Conservation (phyloP, 2,113 vertebrate species). For the Oceanites oceanicus region DNA sequence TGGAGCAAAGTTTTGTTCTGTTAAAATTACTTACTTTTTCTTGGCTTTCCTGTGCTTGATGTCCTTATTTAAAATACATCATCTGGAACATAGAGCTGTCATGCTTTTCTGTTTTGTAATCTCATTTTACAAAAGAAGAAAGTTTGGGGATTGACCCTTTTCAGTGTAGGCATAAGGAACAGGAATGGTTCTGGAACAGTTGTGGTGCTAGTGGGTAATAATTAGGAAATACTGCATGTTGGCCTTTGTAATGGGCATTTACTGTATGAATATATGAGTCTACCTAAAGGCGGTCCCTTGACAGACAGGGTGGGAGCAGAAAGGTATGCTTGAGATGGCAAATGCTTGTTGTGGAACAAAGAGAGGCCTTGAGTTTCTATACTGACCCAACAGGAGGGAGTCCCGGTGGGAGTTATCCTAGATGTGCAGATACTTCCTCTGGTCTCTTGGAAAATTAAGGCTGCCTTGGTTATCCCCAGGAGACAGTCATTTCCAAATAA, state of each 20-base stretch:
- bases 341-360: not conserved
- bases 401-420: not conserved
- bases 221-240: not conserved
- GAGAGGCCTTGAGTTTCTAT: not conserved
- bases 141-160: not conserved
- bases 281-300: not conserved
- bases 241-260: not conserved
- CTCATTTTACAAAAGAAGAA: not conserved
- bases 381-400: not conserved
- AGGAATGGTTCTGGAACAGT: not conserved
- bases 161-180: not conserved
- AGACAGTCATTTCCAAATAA: not conserved
- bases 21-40: not conserved
- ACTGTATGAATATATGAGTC: fast-evolving
- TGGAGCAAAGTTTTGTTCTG: not conserved
- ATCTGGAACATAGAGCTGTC: not conserved
- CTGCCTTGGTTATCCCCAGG: not conserved
- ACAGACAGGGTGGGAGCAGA: not conserved
- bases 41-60: not conserved
- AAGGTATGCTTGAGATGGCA: not conserved
- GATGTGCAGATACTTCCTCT: not conserved
- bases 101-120: not conserved
- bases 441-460: not conserved
- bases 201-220: not conserved
- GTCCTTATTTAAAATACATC: not conserved